Evolutionary conservation across 2,888 invertebrate genomes (phyloP).

Genomic region (Pocota personata): DNA sequence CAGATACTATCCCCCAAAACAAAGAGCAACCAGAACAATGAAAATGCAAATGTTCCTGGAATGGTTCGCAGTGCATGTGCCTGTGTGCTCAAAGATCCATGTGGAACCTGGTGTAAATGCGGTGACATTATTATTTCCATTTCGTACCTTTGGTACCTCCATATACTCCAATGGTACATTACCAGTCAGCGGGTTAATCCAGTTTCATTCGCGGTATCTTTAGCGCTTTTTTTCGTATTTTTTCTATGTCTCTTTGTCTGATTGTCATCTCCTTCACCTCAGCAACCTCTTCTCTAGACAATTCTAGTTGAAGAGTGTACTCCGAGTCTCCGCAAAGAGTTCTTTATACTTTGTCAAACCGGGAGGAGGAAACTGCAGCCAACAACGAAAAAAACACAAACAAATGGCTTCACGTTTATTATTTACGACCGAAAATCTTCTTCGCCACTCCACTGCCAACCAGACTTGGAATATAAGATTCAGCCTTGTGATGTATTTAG

Average conservation of each 20-base stretch:
- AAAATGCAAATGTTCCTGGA: conserved; percentile 67
- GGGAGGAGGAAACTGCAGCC: conserved; percentile 54
- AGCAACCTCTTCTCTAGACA: conserved; percentile 38
- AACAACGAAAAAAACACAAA: conserved; percentile 36
- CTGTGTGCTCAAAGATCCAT: conserved; percentile 9
- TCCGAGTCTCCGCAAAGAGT: conserved; percentile 50
- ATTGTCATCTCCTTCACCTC: conserved; percentile 65
- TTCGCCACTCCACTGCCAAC: neutral
- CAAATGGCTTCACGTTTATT: conserved; percentile 72
- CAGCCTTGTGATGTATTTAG: conserved; percentile 69
- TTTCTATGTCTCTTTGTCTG: conserved; percentile 38
- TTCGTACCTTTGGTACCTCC: conserved; percentile 30
- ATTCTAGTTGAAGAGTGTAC: conserved; percentile 1
- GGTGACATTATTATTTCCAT: conserved; percentile 63
- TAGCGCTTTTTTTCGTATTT: conserved; percentile 1
- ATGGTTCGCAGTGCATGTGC: conserved; percentile 2
- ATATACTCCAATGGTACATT: conserved; percentile 54
- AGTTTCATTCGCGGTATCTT: conserved; percentile 58
- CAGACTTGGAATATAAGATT: neutral
- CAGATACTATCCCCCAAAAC: conserved; percentile 42
- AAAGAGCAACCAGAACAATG: conserved; percentile 57
- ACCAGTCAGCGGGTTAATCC: conserved; percentile 62
- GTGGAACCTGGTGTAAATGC: conserved; percentile 67
- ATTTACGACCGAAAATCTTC: conserved; percentile 69
- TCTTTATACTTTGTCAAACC: conserved; percentile 67